These are phyloP conservation scores for Mormoops blainvillei DNA, from an alignment of 2,113 vertebrate genomes.

Conservation along the genomic window DNA sequence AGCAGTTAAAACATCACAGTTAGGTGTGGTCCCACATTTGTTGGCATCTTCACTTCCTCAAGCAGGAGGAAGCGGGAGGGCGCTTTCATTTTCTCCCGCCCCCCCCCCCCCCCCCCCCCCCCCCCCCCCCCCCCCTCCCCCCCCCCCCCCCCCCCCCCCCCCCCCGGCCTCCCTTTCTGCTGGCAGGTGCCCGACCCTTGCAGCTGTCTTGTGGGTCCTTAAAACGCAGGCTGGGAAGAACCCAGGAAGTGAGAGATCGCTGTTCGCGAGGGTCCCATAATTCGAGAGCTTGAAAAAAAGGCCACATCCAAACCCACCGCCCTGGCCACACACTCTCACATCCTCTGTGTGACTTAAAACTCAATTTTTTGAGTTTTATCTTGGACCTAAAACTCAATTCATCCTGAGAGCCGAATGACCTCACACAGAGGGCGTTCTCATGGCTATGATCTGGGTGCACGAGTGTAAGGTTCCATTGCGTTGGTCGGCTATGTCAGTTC, in stretches of 20 bases:
- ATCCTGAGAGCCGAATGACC: neutral
- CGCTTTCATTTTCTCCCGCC: neutral
- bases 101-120: neutral
- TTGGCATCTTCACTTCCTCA: neutral
- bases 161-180: neutral
- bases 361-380: too few species aligned
- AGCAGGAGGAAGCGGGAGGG: neutral
- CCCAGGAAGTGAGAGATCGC: neutral
- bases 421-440: rapidly evolving
- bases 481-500: neutral
- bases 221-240: neutral
- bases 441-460: neutral
- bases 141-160: neutral
- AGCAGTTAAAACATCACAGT: rapidly evolving
- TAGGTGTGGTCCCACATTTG: neutral
- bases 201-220: neutral
- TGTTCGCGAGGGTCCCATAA: neutral
- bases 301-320: neutral
- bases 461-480: rapidly evolving
- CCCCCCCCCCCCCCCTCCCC: neutral
- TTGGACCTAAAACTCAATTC: neutral
- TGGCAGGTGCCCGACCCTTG: rapidly evolving
- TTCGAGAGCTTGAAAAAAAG: neutral
- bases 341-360: too few species aligned
- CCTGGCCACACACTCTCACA: neutral